Base-by-base conservation (phyloP, 2,113 vertebrate species). In the Syrrhaptes paradoxus region DNA sequence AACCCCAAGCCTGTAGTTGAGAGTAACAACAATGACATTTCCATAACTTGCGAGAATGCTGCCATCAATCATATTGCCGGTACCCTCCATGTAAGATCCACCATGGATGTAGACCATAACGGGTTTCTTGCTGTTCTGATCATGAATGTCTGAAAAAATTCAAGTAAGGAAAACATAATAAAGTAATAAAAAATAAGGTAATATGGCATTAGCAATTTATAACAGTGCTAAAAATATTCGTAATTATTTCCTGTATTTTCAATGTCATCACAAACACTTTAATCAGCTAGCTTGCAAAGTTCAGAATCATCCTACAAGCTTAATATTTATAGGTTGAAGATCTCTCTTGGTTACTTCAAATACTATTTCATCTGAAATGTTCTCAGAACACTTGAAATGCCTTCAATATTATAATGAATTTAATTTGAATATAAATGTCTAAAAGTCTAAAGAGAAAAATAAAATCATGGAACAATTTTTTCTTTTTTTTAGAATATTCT, bases 61-160 rank as follows among this genome's bases (percentile, higher is more conserved):
- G 65, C 99, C 99, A 68, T 99, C 99, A n/a, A 99, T 98, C 98
- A 99, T 99, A 87, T 99, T 99, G 8, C 99, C 99, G 0, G 99
- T 99, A 21, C 99, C 99, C 77, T 99, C 99, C 96, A 99, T 99
- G 88, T 99, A 99, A 6, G 99, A 99, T 36, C 99, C 99, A 7
- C 99, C 99, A 9, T 99, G 99, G 93, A 99, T 99, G 28, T 99
- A 99, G 45, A 99, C 99, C 99, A 99, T 99, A 52, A 99, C 99
- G 0, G 99, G 99, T 91, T 99, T 98, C 97, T 98, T 98, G 62
- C 97, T 98, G 86, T 98, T 98, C 85, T 99, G 99, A 67, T 99
- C 99, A 67, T 99, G 99, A 91, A 99, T 98, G 96, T 99, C 99
- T 99, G 97, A 67, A 93, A 76, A 94, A 95, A 73, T 81, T 76